These are phyloP conservation scores for Rhinolophus ferrumequinum DNA, from an alignment of 2,113 vertebrate genomes.

Conservation along the genomic window DNA sequence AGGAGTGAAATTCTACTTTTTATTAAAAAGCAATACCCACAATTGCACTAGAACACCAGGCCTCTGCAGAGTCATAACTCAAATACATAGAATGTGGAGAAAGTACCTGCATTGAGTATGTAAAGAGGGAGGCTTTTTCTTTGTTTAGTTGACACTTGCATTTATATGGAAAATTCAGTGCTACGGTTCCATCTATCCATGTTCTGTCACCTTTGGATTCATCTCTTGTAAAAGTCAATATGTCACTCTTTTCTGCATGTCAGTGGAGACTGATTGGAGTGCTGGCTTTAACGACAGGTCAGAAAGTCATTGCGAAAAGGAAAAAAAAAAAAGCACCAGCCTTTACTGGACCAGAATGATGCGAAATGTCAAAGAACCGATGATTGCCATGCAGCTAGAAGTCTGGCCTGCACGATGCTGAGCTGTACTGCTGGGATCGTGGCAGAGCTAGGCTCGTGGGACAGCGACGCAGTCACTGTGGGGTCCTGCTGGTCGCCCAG, in stretches of 20 bases:
- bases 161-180: conserved; percentile 82
- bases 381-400: conserved; percentile 78
- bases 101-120: conserved; percentile 41
- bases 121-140: conserved; percentile 33
- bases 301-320: conserved; percentile 75
- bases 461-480: neutral
- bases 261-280: conserved; percentile 81
- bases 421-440: neutral
- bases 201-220: conserved; percentile 81
- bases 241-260: conserved; percentile 81
- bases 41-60: neutral
- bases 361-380: conserved; percentile 85
- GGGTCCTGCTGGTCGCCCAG: neutral
- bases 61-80: neutral
- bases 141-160: conserved; percentile 79
- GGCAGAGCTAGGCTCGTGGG: neutral
- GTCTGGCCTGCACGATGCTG: conserved; percentile 76
- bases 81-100: neutral
- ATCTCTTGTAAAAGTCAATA: conserved; percentile 85
- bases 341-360: conserved; percentile 79
- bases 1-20: neutral
- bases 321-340: conserved; percentile 68
- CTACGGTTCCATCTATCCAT: conserved; percentile 73
- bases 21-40: neutral
- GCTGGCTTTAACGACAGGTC: conserved; percentile 85